Evolutionary conservation across 1,140 invertebrate species (phyloP).

Genomic region (Hermetia illucens): DNA sequence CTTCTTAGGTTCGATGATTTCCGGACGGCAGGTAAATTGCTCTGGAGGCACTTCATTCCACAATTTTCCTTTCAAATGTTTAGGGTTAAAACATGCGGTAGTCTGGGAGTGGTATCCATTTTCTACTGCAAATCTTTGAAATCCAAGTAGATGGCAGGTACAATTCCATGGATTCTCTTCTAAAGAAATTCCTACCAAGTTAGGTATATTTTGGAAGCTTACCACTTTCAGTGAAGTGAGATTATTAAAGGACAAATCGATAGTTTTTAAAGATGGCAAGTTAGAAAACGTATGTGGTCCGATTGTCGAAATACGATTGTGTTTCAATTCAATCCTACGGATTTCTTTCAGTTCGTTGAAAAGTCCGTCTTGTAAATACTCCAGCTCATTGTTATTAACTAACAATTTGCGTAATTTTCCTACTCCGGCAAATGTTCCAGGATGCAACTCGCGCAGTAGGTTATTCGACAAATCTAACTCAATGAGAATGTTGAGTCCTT

Average conservation of each 20-base stretch:
- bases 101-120: slow-evolving; percentile 55
- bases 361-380: slow-evolving; percentile 51
- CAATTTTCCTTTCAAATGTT: slow-evolving; percentile 42
- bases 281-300: slow-evolving; percentile 56
- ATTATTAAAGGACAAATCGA: slow-evolving; percentile 58
- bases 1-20: slow-evolving; percentile 42
- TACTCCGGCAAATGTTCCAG: slow-evolving; percentile 54
- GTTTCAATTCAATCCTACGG: slow-evolving; percentile 58
- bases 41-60: slow-evolving; percentile 56
- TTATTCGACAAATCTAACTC: slow-evolving; percentile 76
- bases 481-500: slow-evolving; percentile 59
- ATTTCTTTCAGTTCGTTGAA: slow-evolving; percentile 61
- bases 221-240: slow-evolving; percentile 45
- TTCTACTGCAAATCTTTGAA: slow-evolving; percentile 59
- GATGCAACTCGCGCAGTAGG: slow-evolving; percentile 47
- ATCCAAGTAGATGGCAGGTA: slow-evolving; percentile 65
- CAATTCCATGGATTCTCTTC: slow-evolving; percentile 78
- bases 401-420: slow-evolving; percentile 50
- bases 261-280: slow-evolving; percentile 44
- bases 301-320: slow-evolving; percentile 56
- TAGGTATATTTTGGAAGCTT: slow-evolving; percentile 41
- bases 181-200: slow-evolving; percentile 57
- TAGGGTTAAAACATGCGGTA: slow-evolving; percentile 54
- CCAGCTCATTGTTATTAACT: slow-evolving; percentile 58
- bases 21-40: slow-evolving; percentile 73